Conservation (phyloP, 1,140 invertebrate species). For the Maconellicoccus hirsutus region DNA sequence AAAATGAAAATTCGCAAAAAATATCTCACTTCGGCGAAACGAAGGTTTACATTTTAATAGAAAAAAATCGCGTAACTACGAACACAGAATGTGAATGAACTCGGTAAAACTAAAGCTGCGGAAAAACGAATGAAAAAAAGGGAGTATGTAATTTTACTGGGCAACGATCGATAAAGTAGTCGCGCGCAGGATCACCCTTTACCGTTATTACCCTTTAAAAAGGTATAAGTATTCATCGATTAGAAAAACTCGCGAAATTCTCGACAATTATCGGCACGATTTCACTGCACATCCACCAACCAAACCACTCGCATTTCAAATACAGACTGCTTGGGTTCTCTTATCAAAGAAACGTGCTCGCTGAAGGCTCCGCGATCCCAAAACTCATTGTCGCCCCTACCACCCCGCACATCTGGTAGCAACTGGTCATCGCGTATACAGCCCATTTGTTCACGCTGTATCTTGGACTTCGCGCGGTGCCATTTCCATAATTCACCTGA, state of each 20-base stretch:
- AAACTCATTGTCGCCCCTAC: no score
- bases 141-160: neutral
- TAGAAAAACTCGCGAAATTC: neutral
- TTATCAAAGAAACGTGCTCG: conserved; percentile 15
- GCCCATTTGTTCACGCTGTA: no score
- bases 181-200: conserved; percentile 5
- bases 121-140: neutral
- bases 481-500: no score
- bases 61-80: neutral
- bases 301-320: neutral
- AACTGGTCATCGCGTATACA: no score
- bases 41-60: no score
- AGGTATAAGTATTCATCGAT: conserved; percentile 14
- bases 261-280: neutral
- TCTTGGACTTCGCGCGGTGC: no score
- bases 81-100: neutral
- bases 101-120: neutral
- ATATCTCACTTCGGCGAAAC: no score
- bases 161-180: conserved; percentile 13
- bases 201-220: neutral
- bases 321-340: conserved; percentile 11
- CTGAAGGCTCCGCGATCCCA: neutral
- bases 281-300: neutral
- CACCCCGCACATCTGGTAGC: no score
- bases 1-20: no score